Percentiles rank a stretch among this genome's conserved stretches.
Conservation (phyloP, 2,888 invertebrate species). For the Pollenia labialis region DNA sequence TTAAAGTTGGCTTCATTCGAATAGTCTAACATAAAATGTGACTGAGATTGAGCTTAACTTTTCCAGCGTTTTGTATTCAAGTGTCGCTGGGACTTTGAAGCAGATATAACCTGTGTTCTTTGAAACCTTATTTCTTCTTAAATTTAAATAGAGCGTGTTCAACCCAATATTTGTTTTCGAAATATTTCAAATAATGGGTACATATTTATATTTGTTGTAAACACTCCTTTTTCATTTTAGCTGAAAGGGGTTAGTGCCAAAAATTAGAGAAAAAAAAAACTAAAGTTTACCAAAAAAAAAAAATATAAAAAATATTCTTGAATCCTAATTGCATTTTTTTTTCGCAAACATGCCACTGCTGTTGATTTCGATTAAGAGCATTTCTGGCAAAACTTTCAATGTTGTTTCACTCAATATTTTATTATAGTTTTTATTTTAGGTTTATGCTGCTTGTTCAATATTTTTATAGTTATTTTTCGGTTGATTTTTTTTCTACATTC, state of each 20-base stretch:
- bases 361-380: neutral
- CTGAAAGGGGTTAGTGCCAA: conserved; percentile 1
- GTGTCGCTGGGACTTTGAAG: too few species aligned
- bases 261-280: conserved; percentile 9
- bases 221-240: neutral
- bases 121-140: too few species aligned
- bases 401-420: conserved; percentile 30
- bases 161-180: too few species aligned
- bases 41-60: too few species aligned
- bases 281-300: conserved; percentile 54
- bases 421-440: conserved; percentile 13
- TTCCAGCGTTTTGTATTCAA: too few species aligned
- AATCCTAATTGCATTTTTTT: conserved; percentile 68
- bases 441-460: conserved; percentile 15
- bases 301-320: conserved; percentile 58
- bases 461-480: conserved; percentile 12
- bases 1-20: too few species aligned
- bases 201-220: too few species aligned
- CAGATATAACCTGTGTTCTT: too few species aligned
- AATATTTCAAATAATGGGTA: too few species aligned
- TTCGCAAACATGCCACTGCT: conserved; percentile 22
- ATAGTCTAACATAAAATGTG: too few species aligned
- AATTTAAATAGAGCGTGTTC: too few species aligned
- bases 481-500: conserved; percentile 39
- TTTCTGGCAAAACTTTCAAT: conserved; percentile 43